Evolutionary conservation across 2,797 vertebrate species (phyloP).

Genomic region (Mormyrus proboscirostris): DNA sequence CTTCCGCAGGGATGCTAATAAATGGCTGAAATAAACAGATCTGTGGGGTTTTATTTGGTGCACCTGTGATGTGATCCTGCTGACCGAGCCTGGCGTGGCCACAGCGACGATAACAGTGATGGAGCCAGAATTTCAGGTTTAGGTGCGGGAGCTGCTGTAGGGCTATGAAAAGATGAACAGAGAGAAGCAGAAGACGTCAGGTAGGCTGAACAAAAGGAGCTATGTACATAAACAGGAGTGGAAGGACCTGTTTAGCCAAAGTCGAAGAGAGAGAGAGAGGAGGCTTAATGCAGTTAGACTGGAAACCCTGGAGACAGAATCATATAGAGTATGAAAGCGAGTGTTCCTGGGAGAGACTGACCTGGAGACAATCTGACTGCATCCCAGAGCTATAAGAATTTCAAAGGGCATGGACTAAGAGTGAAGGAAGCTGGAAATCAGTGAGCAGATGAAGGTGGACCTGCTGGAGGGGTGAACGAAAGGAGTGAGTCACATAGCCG

Average conservation of each 20-base stretch:
- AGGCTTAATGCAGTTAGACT: not conserved
- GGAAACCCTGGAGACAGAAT: not conserved
- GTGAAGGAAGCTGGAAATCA: slow-evolving; percentile 7
- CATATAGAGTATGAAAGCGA: not conserved
- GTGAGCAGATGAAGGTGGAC: slow-evolving; percentile 48
- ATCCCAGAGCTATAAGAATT: not conserved
- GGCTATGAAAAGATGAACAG: not conserved
- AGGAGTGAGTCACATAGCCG: slow-evolving; percentile 47
- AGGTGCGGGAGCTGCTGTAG: not conserved
- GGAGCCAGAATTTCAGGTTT: slow-evolving; percentile 47
- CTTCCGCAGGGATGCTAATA: slow-evolving; percentile 6
- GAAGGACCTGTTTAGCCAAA: slow-evolving; percentile 51
- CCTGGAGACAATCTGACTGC: not conserved
- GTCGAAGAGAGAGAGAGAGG: slow-evolving; percentile 31
- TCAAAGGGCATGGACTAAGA: not conserved
- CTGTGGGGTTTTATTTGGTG: not conserved
- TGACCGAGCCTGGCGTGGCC: not conserved
- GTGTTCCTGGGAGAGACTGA: not conserved
- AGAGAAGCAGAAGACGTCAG: slow-evolving; percentile 12
- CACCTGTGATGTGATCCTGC: not conserved
- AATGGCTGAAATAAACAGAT: not conserved
- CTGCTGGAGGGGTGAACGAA: slow-evolving; percentile 41
- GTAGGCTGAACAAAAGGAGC: slow-evolving; percentile 42
- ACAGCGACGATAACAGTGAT: not conserved
- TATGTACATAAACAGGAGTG: slow-evolving; percentile 36